Conservation (phyloP, 2,113 vertebrate genomes). For the Orycteropus afer region DNA sequence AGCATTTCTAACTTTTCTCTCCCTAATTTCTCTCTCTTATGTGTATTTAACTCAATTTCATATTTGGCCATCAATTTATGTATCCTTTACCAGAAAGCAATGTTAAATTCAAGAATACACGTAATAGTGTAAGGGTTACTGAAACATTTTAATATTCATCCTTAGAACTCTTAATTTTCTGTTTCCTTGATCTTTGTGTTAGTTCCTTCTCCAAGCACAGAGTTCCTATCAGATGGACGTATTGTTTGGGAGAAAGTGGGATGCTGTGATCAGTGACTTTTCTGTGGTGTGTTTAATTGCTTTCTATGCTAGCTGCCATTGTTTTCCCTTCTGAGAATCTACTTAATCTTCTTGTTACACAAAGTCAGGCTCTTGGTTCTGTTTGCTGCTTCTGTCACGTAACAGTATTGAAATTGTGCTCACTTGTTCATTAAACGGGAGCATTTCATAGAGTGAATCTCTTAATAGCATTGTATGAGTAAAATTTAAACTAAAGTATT, state of each 20-base stretch:
- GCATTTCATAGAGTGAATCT: not conserved
- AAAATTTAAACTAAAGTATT: slow-evolving; percentile 17
- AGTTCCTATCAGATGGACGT: not conserved
- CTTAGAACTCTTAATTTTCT: slow-evolving; percentile 31
- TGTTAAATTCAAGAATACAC: not conserved
- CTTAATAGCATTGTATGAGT: slow-evolving; percentile 12
- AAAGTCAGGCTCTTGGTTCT: not conserved
- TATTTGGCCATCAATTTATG: not conserved
- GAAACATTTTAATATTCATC: not conserved
- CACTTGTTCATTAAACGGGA: not conserved
- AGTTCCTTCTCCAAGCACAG: not conserved
- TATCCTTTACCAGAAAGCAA: not conserved
- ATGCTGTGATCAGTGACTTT: not conserved
- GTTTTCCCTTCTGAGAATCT: slow-evolving; percentile 34
- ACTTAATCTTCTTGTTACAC: not conserved
- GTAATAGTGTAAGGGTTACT: not conserved
- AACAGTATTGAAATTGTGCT: slow-evolving; percentile 4
- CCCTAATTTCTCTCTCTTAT: not conserved
- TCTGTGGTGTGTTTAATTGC: not conserved
- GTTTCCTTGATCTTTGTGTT: slow-evolving; percentile 30
- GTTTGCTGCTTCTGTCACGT: not conserved
- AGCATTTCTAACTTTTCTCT: not conserved
- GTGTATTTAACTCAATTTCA: slow-evolving; percentile 3
- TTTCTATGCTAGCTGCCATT: not conserved
- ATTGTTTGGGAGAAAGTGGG: not conserved